These are phyloP conservation scores for Corythornis leucogaster DNA, from an alignment of 2,797 vertebrate genomes.

Conservation along the genomic window DNA sequence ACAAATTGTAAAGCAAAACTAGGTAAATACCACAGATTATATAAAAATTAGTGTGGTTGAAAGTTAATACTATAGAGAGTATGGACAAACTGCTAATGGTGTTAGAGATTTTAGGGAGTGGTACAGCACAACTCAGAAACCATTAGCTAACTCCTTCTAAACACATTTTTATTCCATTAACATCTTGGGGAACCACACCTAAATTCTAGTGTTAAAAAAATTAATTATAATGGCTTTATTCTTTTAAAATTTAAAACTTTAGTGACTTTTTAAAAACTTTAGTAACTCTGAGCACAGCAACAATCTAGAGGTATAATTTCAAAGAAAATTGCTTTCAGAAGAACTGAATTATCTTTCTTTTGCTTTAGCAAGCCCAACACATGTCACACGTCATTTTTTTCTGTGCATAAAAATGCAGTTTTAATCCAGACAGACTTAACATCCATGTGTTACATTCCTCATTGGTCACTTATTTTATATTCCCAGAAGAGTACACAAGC, in stretches of 20 bases:
- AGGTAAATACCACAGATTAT: not conserved
- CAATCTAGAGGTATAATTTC: not conserved
- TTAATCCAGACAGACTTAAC: not conserved
- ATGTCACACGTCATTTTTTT: not conserved
- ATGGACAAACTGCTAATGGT: not conserved
- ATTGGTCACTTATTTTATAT: not conserved
- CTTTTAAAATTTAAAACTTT: not conserved
- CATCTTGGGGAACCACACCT: not conserved
- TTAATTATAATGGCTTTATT: not conserved
- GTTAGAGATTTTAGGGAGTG: conserved; percentile 5
- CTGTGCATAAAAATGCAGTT: not conserved
- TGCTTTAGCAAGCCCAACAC: not conserved
- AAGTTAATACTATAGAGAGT: not conserved
- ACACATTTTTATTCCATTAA: conserved; percentile 16
- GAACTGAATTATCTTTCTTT: not conserved
- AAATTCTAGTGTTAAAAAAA: not conserved
- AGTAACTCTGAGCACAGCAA: not conserved
- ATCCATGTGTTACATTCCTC: not conserved
- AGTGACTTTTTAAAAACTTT: not conserved
- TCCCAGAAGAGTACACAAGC: not conserved
- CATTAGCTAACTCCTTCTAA: conserved; percentile 27
- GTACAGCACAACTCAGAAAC: not conserved
- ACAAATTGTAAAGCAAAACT: not conserved
- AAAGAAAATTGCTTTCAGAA: not conserved
- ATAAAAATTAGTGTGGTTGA: not conserved